These are phyloP conservation scores for Hirtodrosophila cameraria DNA, from an alignment of 2,888 invertebrate genomes.

Conservation along the genomic window DNA sequence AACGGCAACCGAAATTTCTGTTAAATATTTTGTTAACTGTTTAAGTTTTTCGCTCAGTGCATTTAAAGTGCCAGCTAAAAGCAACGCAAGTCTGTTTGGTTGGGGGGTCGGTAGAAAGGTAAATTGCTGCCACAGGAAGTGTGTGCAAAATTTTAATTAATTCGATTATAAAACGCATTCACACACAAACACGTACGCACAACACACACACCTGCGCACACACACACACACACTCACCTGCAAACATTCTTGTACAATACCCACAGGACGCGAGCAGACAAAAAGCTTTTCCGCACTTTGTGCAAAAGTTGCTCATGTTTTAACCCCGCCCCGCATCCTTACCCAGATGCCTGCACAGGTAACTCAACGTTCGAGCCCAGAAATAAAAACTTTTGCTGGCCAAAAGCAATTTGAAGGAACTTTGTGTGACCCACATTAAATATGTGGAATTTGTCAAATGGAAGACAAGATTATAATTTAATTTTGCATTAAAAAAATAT, in stretches of 20 bases:
- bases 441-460: slow-evolving; percentile 2
- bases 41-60: slow-evolving; percentile 24
- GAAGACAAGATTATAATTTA: slow-evolving; percentile 10
- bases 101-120: neutral
- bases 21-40: neutral
- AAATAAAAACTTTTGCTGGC: slow-evolving; percentile 9
- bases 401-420: neutral
- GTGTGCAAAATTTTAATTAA: slow-evolving; percentile 74
- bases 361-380: slow-evolving; percentile 2
- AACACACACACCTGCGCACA: slow-evolving; percentile 2
- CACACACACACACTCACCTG: slow-evolving; percentile 19
- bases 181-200: slow-evolving; percentile 36
- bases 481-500: slow-evolving; percentile 23
- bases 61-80: slow-evolving; percentile 6
- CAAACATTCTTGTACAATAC: too few species aligned
- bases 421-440: slow-evolving; percentile 65
- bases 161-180: slow-evolving; percentile 73
- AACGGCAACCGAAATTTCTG: too few species aligned
- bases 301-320: slow-evolving; percentile 24
- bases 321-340: neutral
- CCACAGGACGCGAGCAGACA: slow-evolving; percentile 39
- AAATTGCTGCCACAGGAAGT: slow-evolving; percentile 39
- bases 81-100: neutral
- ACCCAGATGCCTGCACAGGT: neutral
- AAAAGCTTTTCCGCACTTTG: slow-evolving; percentile 66